Evolutionary conservation across 2,888 invertebrate genomes (phyloP), one percentile per base, ranked within the genome.

Genomic region (Netelia melanura): DNA sequence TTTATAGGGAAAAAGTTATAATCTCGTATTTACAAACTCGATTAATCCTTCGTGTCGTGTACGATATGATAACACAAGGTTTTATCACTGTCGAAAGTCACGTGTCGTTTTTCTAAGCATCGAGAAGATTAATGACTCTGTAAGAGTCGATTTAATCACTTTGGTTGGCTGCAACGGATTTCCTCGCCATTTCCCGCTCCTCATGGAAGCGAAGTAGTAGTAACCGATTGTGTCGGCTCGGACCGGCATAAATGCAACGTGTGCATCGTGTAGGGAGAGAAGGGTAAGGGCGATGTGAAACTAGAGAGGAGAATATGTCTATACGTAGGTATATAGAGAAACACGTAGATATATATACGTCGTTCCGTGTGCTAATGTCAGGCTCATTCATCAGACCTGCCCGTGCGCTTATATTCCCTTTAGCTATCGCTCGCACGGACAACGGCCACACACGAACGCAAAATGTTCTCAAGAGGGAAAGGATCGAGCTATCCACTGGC

Each of bases 371-470:
- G 76, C 75, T 65, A 76, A 80, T 71, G 80, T 76, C 83, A 61
- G 38, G 75, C 80, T 84, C 84, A 76, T 80, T 80, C 84, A 76
- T 84, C 76, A 80, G 74, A 71, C n/a, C 48, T 68, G 79, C 21
- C 38, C 43, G 30, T 43, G 21, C 43, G 21, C 38, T 77, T 67
- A 67, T 54, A 75, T 64, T 61, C 61, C 52, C 54, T 56, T 44
- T 43, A 43, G 54, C 65, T 14, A 23, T 43, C 38, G 65, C 44
- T 48, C 48, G 48, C 48, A 10, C 48, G 11, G 10, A 48, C 14
- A 21, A 21, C 21, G 21, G 0, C 48, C 48, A 14, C 14, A 30
- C 30, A 30, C 3, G 30, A 5, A 6, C 38, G 38, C 48, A 48
- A 48, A 48, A 58, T 17, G 58, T 21, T 21, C 58, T 21, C 21